A percentile compares a stretch with the other conserved stretches of the same genome.
Evolutionary conservation across 2,113 vertebrate species (phyloP).

Genomic region (Rana temporaria): DNA sequence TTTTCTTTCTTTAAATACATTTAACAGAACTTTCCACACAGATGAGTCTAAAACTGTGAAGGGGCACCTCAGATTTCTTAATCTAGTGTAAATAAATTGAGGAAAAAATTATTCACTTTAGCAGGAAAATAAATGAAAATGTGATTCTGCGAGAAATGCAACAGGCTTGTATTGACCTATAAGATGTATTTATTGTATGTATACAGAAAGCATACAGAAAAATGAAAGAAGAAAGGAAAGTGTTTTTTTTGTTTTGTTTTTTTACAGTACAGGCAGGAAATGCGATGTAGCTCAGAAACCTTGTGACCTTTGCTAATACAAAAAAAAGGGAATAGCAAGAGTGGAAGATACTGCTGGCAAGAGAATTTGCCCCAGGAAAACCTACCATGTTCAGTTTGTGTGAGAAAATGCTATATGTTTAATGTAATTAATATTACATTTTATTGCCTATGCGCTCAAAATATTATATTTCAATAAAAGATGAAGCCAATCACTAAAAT

Average conservation of each 20-base stretch:
- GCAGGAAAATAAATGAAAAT: slow-evolving; percentile 11
- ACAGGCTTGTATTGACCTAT: slow-evolving; percentile 25
- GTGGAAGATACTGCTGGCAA: no score
- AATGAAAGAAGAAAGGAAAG: no score
- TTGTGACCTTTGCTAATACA: neutral
- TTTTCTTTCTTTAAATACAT: slow-evolving; percentile 1
- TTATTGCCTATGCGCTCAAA: no score
- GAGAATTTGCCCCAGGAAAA: no score
- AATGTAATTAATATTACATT: no score
- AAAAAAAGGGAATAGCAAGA: neutral
- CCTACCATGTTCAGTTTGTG: no score
- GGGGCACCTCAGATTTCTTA: slow-evolving; percentile 1
- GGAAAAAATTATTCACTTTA: slow-evolving; percentile 24
- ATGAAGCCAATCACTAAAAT: no score
- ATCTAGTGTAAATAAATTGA: neutral
- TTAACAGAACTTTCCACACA: neutral
- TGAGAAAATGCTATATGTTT: no score
- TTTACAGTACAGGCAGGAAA: neutral
- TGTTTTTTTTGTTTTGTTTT: neutral
- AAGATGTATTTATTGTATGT: slow-evolving; percentile 22
- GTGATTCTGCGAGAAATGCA: slow-evolving; percentile 17
- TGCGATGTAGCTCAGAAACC: neutral
- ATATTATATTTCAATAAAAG: no score
- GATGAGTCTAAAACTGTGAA: neutral
- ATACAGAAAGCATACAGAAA: slow-evolving; percentile 24